Evolutionary conservation across 2,888 invertebrate species (phyloP), one percentile per base, ranked within the genome.

Genomic region (Idaea straminata): DNA sequence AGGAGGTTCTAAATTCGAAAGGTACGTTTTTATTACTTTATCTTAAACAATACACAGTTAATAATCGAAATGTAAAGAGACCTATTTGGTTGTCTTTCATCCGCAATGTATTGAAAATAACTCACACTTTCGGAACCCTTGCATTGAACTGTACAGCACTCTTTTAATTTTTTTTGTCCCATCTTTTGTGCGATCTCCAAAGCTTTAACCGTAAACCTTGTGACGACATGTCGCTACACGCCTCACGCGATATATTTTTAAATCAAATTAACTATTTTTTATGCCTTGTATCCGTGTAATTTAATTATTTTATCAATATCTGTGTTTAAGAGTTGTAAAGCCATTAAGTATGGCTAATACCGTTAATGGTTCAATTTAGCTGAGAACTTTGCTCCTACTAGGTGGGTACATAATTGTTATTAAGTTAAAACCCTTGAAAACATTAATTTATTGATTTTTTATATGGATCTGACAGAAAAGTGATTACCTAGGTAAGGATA

Each of bases 151-250:
- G 7, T 47, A 47, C 3, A 10, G 4, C 7, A 13, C 47, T 13
- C 47, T 25, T 15, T 58, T 58, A 16, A 16, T 58, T 10, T 15
- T 58, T 15, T 58, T 47, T 47, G 47, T 47, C 47, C 7, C 61
- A 38, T 16, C 47, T 47, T 47, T 58, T 85, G 86, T 83, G 72
- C 75, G 73, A 69, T 64, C 66, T 66, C 77, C 73, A 67, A 74
- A 73, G 74, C 68, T 77, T 84, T 85, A 85, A 86, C 86, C 83
- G 87, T 73, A 74, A 69, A 72, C 83, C 86, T 83, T 88, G 91
- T 85, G 82, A 83, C 84, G 89, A 91, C 91, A 88, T 77, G 89
- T 80, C 72, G 74, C 72, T 81, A 89, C 89, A 83, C 79, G 89
- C 83, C 80, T 83, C 75, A 78, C 74, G 76, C 74, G 74, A 77